phyloP scores from a whole-genome alignment of 2,888 invertebrate genomes.

The Rosalia funebris region DNA sequence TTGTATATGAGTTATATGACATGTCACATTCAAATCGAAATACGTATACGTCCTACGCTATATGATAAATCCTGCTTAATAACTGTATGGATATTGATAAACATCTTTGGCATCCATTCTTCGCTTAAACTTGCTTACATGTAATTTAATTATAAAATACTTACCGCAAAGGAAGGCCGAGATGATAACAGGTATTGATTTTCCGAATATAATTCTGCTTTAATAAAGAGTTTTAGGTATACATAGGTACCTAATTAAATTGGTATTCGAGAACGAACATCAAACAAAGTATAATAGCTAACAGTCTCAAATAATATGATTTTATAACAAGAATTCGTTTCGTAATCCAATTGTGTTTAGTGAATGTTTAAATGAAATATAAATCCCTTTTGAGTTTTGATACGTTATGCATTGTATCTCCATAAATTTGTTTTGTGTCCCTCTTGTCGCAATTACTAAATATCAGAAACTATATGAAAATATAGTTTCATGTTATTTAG shows the following conservation, averaged over 20 bases:
- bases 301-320: not conserved
- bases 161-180: constrained; percentile 14
- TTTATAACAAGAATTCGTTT: constrained; percentile 5
- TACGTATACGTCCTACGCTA: too few relatives aligned
- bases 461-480: too few relatives aligned
- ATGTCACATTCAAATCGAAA: too few relatives aligned
- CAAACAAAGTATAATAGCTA: constrained; percentile 5
- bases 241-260: constrained; percentile 1
- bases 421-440: too few relatives aligned
- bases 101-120: constrained; percentile 2
- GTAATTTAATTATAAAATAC: constrained; percentile 24
- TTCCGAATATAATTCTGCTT: constrained; percentile 17
- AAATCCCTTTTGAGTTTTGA: too few relatives aligned
- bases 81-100: constrained; percentile 3
- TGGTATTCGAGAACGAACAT: constrained; percentile 6
- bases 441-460: too few relatives aligned
- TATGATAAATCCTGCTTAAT: not conserved
- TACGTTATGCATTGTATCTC: too few relatives aligned
- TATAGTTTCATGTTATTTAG: too few relatives aligned
- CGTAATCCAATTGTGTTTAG: constrained; percentile 1
- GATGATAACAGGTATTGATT: constrained; percentile 20
- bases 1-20: too few relatives aligned
- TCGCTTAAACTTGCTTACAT: constrained; percentile 7
- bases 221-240: constrained; percentile 9
- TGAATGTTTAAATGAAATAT: constrained; percentile 9